Percentiles rank a stretch among this genome's conserved stretches.
Evolutionary conservation across 2,113 vertebrate species (phyloP).

Genomic region (Rhizomys pruinosus): DNA sequence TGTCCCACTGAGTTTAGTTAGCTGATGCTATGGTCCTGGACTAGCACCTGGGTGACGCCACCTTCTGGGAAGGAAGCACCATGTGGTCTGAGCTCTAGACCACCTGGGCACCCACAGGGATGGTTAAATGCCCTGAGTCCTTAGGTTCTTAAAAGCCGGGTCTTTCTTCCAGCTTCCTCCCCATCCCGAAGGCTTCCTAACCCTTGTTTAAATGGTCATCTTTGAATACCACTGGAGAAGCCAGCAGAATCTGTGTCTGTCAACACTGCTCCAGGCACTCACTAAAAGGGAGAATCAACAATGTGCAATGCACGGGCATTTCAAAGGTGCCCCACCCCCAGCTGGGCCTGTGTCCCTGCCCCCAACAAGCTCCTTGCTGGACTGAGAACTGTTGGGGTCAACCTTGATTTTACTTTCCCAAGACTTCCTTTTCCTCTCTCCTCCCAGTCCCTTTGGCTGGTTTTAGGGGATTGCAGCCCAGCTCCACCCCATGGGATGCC

Average conservation of each 20-base stretch:
- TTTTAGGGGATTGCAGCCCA: fast-evolving
- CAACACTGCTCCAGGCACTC: background rate
- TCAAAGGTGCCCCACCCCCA: no score
- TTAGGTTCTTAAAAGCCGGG: background rate
- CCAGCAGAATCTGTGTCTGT: fast-evolving
- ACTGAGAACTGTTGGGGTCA: fast-evolving
- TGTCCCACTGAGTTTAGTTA: no score
- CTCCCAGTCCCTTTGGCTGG: fast-evolving
- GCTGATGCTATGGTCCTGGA: fast-evolving
- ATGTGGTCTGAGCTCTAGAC: fast-evolving
- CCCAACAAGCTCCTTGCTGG: fast-evolving
- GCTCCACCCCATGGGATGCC: background rate
- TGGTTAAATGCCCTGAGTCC: background rate
- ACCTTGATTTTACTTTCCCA: background rate
- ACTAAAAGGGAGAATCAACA: background rate
- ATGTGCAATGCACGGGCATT: fast-evolving
- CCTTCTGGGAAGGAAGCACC: background rate
- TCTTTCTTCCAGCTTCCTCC: no score
- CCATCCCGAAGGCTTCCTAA: background rate
- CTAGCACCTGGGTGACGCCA: fast-evolving
- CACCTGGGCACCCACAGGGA: fast-evolving
- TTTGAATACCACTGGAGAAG: background rate
- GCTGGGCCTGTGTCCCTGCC: no score
- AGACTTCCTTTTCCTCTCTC: background rate
- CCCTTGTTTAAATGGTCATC: background rate